Evolutionary conservation across 1,140 invertebrate genomes (phyloP), one percentile per base, ranked within the genome.

Genomic region (Dendroctonus ponderosae): DNA sequence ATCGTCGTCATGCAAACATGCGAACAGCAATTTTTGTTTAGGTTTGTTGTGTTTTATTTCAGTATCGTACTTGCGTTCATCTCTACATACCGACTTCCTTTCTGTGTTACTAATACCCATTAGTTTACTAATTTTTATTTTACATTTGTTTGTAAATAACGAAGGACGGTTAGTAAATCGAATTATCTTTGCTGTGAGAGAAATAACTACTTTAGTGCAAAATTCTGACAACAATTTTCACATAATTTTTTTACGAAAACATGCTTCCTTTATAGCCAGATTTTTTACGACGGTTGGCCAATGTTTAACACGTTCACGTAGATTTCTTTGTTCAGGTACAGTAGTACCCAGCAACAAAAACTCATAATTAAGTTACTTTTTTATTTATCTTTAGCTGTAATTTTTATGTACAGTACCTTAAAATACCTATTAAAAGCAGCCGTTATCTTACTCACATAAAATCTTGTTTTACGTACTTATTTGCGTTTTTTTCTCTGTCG

Each of bases 141-240:
- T 73, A 53, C 44, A 52, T 38, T 51, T 62, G 37, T 62, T 50
- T 14, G 49, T 68, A 51, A 58, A 59, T 60, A 41, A 58, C 52
- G 52, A 53, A 11, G 44, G 12, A 52, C 41, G 41, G 7, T 52
- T 37, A 44, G 6, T 57, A 53, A 42, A 66, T 66, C 46, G 9
- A 38, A 40, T 60, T 37, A 60, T 49, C 57, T 61, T 60, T 52
- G 57, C 65, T 60, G 51, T 43, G 15, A 50, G 26, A n/a, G 52
- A 64, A 67, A 51, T 49, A 66, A 14, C 41, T 49, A 46, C 50
- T 57, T 46, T 59, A 70, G 58, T 67, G 71, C 68, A 71, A 72
- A 70, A 72, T 71, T 74, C 74, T 76, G 75, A 76, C 75, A 76
- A 76, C 75, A 76, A 75, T 76, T 76, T 76, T 76, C 72, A 72